Evolutionary conservation across 2,888 invertebrate genomes (phyloP).

Genomic region (Diaphora mendica): DNA sequence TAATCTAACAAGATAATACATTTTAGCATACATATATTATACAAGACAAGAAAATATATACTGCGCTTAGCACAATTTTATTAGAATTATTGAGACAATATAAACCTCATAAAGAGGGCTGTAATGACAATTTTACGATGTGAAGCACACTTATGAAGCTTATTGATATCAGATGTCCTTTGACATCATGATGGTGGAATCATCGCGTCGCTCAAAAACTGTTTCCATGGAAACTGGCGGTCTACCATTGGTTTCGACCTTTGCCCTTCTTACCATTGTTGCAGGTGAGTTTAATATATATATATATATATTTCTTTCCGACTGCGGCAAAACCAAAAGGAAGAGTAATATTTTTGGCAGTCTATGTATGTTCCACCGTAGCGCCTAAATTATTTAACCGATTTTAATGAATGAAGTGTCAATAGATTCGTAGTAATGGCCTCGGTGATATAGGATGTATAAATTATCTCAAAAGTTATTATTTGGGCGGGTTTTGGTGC

Average conservation of each 20-base stretch:
- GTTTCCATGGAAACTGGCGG: constrained; percentile 80
- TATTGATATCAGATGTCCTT: constrained; percentile 59
- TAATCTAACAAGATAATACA: constrained; percentile 58
- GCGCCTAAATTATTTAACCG: no score
- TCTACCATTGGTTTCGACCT: constrained; percentile 79
- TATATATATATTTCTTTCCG: neutral
- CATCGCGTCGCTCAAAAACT: constrained; percentile 65
- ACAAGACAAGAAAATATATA: constrained; percentile 38
- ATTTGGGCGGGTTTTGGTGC: no score
- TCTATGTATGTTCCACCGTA: no score
- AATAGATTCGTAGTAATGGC: no score
- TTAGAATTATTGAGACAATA: constrained; percentile 54
- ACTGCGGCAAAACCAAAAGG: no score
- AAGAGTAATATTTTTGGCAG: no score
- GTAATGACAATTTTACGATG: constrained; percentile 62
- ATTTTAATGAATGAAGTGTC: no score
- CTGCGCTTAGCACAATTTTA: constrained; percentile 37
- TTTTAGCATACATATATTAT: constrained; percentile 36
- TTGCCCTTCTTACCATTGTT: constrained; percentile 81
- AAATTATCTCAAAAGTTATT: no score
- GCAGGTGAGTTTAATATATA: constrained; percentile 68
- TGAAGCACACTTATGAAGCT: constrained; percentile 56
- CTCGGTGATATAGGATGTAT: no score
- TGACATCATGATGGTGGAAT: constrained; percentile 72
- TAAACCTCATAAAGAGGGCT: constrained; percentile 53